Evolutionary conservation across 2,113 vertebrate species (phyloP).

Genomic region (Entelurus aequoreus): DNA sequence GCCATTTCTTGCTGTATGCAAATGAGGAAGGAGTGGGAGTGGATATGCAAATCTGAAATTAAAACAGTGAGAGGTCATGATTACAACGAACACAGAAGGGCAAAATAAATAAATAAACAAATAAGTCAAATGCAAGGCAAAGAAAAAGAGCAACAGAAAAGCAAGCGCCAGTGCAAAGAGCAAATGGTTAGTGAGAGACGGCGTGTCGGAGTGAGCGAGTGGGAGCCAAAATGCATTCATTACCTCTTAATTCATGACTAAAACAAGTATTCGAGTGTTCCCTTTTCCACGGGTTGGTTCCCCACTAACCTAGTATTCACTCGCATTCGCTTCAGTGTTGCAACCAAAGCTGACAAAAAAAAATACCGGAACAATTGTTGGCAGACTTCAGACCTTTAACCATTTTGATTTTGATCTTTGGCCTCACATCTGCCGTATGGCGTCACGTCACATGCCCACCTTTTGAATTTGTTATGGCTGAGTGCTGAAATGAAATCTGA

Average conservation of each 20-base stretch:
- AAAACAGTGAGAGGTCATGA: constrained; percentile 74
- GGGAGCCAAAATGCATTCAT: constrained; percentile 1
- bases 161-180: constrained; percentile 57
- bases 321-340: not conserved
- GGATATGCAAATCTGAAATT: constrained; percentile 78
- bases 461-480: too few relatives aligned
- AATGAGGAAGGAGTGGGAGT: constrained; percentile 74
- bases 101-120: not conserved
- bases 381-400: too few relatives aligned
- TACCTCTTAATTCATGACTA: not conserved
- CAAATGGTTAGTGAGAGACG: constrained; percentile 57
- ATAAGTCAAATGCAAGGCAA: constrained; percentile 1
- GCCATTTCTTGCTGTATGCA: constrained; percentile 75
- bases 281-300: not conserved
- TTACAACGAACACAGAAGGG: constrained; percentile 65
- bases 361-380: too few relatives aligned
- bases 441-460: too few relatives aligned
- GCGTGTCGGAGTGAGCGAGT: constrained; percentile 27
- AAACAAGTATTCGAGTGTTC: not conserved
- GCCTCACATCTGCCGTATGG: too few relatives aligned
- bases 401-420: too few relatives aligned
- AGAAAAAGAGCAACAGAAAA: constrained; percentile 37
- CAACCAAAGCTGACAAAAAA: too few relatives aligned
- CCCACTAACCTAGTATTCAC: not conserved
- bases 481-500: too few relatives aligned